Evolutionary conservation across 2,797 vertebrate genomes (phyloP).

Genomic region (Taenioides sp.): DNA sequence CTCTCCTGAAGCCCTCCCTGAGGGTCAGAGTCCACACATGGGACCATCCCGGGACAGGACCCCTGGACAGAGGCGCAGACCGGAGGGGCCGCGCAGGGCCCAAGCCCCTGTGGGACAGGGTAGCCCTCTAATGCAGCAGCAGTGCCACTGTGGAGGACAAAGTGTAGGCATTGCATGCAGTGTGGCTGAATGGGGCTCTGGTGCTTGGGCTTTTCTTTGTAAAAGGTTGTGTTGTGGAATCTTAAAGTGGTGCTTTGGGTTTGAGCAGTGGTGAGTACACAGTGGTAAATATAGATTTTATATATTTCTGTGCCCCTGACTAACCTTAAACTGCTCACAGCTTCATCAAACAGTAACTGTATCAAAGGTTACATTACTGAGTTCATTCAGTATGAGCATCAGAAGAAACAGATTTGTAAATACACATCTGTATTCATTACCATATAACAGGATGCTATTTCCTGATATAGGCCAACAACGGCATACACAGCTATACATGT

Average conservation of each 20-base stretch:
- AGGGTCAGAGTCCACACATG: constrained; percentile 45
- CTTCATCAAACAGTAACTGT: no score
- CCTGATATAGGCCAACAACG: not conserved
- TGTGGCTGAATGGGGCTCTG: constrained; percentile 49
- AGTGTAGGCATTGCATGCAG: constrained; percentile 83
- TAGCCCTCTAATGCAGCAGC: constrained; percentile 75
- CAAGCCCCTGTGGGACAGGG: constrained; percentile 51
- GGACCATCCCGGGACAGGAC: constrained; percentile 42
- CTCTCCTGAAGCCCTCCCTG: constrained; percentile 51
- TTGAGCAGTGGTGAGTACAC: not conserved
- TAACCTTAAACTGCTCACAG: not conserved
- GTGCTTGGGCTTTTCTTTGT: constrained; percentile 1
- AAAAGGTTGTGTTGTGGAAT: not conserved
- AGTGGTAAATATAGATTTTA: not conserved
- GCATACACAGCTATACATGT: not conserved
- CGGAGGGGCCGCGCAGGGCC: constrained; percentile 54
- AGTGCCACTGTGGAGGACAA: constrained; percentile 77
- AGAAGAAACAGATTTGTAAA: not conserved
- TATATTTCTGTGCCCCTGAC: not conserved
- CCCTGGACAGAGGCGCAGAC: constrained; percentile 35
- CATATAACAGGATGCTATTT: not conserved
- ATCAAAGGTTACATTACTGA: no score
- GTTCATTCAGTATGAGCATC: no score
- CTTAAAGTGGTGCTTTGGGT: not conserved
- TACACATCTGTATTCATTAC: not conserved